Percentiles rank a stretch among this genome's conserved stretches.
These are phyloP conservation scores for Eueremaeus valkanovi DNA, from an alignment of 2,888 invertebrate genomes.

Conservation along the genomic window DNA sequence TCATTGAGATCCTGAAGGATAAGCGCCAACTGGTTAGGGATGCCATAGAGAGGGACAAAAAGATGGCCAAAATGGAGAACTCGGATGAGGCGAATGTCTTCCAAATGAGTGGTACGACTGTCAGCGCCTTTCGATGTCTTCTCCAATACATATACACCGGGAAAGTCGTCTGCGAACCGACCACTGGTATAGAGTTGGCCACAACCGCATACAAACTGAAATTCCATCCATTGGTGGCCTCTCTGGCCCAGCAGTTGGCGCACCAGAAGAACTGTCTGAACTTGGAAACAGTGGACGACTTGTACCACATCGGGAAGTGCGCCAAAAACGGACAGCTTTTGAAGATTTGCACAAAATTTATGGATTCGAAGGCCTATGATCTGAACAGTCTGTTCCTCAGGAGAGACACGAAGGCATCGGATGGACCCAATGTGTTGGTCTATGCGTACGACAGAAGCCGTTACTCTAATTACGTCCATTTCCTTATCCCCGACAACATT, in stretches of 20 bases:
- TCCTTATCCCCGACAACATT: background rate
- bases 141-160: slow-evolving; percentile 8
- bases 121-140: background rate
- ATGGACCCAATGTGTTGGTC: background rate
- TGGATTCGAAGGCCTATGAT: background rate
- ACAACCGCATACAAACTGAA: slow-evolving; percentile 9
- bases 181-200: slow-evolving; percentile 9
- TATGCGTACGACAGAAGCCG: background rate
- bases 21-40: slow-evolving; percentile 19
- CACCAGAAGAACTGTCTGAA: background rate
- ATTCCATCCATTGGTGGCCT: slow-evolving; percentile 20
- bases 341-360: background rate
- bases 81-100: background rate
- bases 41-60: background rate
- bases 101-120: slow-evolving; percentile 28
- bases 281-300: background rate
- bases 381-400: background rate
- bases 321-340: background rate
- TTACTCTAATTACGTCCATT: slow-evolving; percentile 12
- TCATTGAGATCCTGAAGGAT: slow-evolving; percentile 4
- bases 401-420: background rate
- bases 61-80: background rate
- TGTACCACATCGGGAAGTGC: slow-evolving; percentile 11
- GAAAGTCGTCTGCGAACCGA: background rate
- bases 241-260: slow-evolving; percentile 18